A percentile compares a stretch with the other conserved stretches of the same genome.
Conservation (phyloP, 35 echinoderm and acorn worm genomes). For the Lytechinus variegatus region DNA sequence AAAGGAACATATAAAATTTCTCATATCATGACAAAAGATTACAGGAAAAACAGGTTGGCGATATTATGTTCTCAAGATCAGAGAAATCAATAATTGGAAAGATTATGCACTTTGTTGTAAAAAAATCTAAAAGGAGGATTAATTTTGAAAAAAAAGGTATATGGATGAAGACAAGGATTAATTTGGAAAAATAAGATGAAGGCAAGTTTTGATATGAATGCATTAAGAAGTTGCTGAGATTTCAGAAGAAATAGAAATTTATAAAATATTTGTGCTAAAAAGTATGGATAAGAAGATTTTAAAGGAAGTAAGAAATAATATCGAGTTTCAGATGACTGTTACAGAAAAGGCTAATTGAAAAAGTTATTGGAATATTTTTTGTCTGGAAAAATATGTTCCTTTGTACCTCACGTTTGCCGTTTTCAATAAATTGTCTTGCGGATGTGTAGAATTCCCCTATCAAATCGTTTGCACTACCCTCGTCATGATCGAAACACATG, state of each 20-base stretch:
- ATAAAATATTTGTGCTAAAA: not conserved
- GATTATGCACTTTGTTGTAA: not conserved
- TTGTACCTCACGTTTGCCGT: conserved; percentile 85
- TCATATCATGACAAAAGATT: not conserved
- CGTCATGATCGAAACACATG: conserved; percentile 97
- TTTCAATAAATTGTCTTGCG: conserved; percentile 88
- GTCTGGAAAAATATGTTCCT: conserved; percentile 38
- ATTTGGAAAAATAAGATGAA: not conserved
- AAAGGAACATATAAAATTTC: not conserved
- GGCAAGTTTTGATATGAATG: not conserved
- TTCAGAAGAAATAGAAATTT: not conserved
- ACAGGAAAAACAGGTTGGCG: not conserved
- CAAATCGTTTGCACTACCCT: conserved; percentile 95
- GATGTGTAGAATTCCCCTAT: conserved; percentile 99
- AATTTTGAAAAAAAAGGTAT: not conserved
- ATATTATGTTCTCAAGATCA: not conserved
- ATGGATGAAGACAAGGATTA: not conserved
- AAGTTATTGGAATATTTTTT: not conserved
- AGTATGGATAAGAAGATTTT: too few relatives aligned
- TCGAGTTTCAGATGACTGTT: not conserved
- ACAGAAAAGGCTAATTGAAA: not conserved
- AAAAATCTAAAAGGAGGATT: not conserved
- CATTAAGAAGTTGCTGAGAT: not conserved
- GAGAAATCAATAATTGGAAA: not conserved
- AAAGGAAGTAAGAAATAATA: not conserved